Evolutionary conservation across 1,140 invertebrate genomes (phyloP), one percentile per base, ranked within the genome.

Genomic region (Doryteuthis pealeii): DNA sequence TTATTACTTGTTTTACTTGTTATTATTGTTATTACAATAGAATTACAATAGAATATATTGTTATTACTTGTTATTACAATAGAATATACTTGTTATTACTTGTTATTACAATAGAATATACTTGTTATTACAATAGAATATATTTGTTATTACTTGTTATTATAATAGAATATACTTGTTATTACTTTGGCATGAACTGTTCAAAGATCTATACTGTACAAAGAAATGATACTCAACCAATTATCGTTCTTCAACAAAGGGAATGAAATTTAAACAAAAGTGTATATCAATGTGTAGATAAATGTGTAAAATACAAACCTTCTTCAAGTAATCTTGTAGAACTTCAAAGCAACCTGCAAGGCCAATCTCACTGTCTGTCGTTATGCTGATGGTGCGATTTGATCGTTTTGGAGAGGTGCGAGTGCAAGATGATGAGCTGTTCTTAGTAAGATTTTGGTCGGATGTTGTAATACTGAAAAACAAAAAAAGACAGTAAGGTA

Each of bases 251-350:
- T 18, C 2, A 26, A 4, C 3, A 58, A 4, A n/a, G 12, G 18
- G 10, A 28, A 58, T 15, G 18, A 58, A n/a, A 28, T 14, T 22
- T 5, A 62, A n/a, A 12, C 10, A 22, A 1, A 28, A 5, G 18
- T n/a, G n/a, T n/a, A n/a, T n/a, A n/a, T n/a, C n/a, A n/a, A n/a
- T n/a, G n/a, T n/a, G n/a, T n/a, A n/a, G n/a, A n/a, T n/a, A n/a
- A n/a, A n/a, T n/a, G n/a, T n/a, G n/a, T n/a, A n/a, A n/a, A n/a
- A n/a, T n/a, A n/a, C 2, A 62, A 62, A 83, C 82, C 79, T 82
- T 82, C 18, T 72, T 78, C 77, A 83, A 78, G 75, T 83, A 83
- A 65, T 84, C 83, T 32, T 79, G 77, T 5, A 83, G 67, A 15
- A 84, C 76, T 66, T 84, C 80, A 18, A 75, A 74, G 12, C 30